Base-by-base conservation (phyloP, 2,888 invertebrate species). In the Beris morrisii region DNA sequence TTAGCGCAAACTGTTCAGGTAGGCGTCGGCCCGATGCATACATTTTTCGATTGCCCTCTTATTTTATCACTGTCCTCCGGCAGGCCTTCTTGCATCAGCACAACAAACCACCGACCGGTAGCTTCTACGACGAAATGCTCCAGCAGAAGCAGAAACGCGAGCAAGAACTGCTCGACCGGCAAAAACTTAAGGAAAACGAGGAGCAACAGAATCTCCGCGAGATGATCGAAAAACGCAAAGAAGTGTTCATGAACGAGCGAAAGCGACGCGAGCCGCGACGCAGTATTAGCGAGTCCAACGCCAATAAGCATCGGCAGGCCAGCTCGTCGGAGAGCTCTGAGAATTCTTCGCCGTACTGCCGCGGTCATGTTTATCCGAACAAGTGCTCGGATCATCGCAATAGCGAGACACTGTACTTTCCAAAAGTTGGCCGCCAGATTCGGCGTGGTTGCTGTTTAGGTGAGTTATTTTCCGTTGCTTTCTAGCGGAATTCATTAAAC, bases 71-170 rank as follows among this genome's bases (percentile, higher is more conserved):
- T 7, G 1, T 32, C 9, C 59, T 11, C n/a, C 54, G n/a, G 1
- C 80, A 88, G 85, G 88, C 87, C 75, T 95, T 91, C 76, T 83
- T 96, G 0, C 87, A 91, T 70, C 82, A 86, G 28, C 87, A 93
- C 79, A 93, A 94, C 76, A 92, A 90, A 76, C 92, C 93, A 0
- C 88, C 87, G 0, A 84, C 84, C 59, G 84, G 90, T 67, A 95
- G 95, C 7, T 94, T 92, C 78, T 94, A 95, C 74, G 95, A 96
- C 69, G 92, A 95, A 82, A 96, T 96, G 95, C 78, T 93, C 9
- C 84, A 85, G 58, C 85, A 89, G 63, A 86, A 88, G 69, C 86
- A 86, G 71, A 86, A 88, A 75, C 83, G 85, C 71, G 86, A 89
- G 72, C 84, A 87, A 72, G 82, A 84, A 64, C 85, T 87, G 72